Evolutionary conservation across 2,113 vertebrate species (phyloP).

Genomic region (Gnathonemus echidnorhynchus): DNA sequence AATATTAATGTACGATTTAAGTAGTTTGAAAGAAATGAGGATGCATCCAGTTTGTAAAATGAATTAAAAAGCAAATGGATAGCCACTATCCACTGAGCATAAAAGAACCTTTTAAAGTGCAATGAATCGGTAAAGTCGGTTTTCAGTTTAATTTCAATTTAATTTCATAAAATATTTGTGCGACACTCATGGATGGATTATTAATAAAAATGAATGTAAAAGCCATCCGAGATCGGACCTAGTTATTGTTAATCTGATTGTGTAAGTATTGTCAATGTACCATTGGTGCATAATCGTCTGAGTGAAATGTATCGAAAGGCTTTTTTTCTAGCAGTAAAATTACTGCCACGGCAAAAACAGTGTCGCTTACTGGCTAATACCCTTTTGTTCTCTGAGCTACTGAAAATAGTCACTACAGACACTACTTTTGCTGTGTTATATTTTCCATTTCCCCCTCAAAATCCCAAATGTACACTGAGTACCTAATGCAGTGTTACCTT

Average conservation of each 20-base stretch:
- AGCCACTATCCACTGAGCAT: background rate
- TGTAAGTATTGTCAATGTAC: background rate
- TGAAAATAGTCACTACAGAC: background rate
- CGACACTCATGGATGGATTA: background rate
- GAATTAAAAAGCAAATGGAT: background rate
- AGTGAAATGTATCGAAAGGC: background rate
- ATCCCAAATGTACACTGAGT: background rate
- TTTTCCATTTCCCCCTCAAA: background rate
- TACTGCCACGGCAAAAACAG: background rate
- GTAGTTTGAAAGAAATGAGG: background rate
- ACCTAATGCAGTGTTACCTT: background rate
- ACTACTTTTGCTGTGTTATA: background rate
- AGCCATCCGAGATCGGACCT: background rate
- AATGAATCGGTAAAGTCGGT: background rate
- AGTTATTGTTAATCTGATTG: background rate
- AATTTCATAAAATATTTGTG: background rate
- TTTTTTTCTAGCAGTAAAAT: background rate
- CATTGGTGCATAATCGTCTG: background rate
- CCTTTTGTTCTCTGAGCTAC: background rate
- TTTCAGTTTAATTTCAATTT: background rate
- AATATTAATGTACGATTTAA: constrained; percentile 20
- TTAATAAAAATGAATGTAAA: background rate
- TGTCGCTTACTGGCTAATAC: background rate
- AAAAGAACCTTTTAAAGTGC: background rate
- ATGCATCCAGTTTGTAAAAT: background rate